phyloP scores from a whole-genome alignment of 1,140 invertebrate species.

The Conopomorpha cramerella region DNA sequence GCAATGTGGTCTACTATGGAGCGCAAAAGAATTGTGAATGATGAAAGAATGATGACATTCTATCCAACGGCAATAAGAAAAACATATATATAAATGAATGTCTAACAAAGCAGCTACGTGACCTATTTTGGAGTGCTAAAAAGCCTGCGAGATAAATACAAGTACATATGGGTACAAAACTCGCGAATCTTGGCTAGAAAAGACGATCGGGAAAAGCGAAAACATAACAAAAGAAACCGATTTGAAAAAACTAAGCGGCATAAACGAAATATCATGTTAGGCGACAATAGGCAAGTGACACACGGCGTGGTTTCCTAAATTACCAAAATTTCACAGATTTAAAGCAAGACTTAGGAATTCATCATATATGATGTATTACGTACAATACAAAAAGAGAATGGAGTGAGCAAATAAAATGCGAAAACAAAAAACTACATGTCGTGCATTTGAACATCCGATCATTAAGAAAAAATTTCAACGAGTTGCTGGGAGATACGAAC shows the following conservation, averaged over 20 bases:
- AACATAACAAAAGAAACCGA: background rate
- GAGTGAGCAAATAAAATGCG: too few relatives aligned
- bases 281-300: too few relatives aligned
- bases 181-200: background rate
- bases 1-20: too few relatives aligned
- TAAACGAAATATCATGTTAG: background rate
- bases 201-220: background rate
- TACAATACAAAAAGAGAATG: too few relatives aligned
- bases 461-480: too few relatives aligned
- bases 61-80: background rate
- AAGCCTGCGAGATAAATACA: background rate
- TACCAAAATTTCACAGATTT: too few relatives aligned
- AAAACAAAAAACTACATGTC: background rate
- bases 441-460: too few relatives aligned
- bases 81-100: background rate
- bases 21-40: too few relatives aligned
- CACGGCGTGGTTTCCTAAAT: too few relatives aligned
- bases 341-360: too few relatives aligned
- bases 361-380: too few relatives aligned
- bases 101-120: background rate
- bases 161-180: conserved; percentile 1
- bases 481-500: background rate
- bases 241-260: background rate
- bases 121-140: background rate
- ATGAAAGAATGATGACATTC: background rate